Base-by-base conservation (phyloP, 2,797 vertebrate genomes). In the Lutjanus campechanus region DNA sequence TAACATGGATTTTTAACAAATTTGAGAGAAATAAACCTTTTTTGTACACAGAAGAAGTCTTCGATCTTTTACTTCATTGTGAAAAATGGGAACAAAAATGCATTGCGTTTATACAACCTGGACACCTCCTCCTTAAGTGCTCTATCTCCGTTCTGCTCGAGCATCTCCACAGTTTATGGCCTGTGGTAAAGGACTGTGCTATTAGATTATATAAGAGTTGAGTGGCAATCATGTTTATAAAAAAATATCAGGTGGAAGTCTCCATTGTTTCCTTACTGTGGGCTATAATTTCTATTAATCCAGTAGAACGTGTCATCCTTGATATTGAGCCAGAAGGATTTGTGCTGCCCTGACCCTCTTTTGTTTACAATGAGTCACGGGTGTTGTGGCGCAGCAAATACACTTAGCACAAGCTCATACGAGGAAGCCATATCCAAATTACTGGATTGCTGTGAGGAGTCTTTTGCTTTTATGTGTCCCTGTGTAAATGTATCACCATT, bases 321-420 rank as follows among this genome's bases (percentile, higher is more conserved):
- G 85, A 85, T 84, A 70, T 69, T 54, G 78, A 84, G 81, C 83
- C 81, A 79, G 89, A 71, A 76, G 79, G 78, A 84, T 82, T 82
- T 90, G 59, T 86, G 76, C 73, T 70, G 72, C 68, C 50, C 75
- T 81, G 79, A 88, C 79, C 80, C 73, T 90, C 76, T 73, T 71
- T 83, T 88, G 79, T 89, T 91, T 83, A 79, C 81, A 81, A 6
- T 89, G 83, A 89, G 72, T 89, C 86, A 87, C 17, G 17, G 69
- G 55, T 78, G 69, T 75, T 79, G 73, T 69, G 81, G 51, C 63
- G 41, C 82, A 69, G 74, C 65, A 83, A 84, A 81, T 51, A 66
- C 69, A 83, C 73, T 90, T 74, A 89, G 61, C 73, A 85, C 66
- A 60, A 73, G 47, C 76, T 77, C 70, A 79, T 73, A 68, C 51